These are phyloP conservation scores for Polymixis flavicincta DNA, from an alignment of 2,888 invertebrate genomes.

Conservation along the genomic window DNA sequence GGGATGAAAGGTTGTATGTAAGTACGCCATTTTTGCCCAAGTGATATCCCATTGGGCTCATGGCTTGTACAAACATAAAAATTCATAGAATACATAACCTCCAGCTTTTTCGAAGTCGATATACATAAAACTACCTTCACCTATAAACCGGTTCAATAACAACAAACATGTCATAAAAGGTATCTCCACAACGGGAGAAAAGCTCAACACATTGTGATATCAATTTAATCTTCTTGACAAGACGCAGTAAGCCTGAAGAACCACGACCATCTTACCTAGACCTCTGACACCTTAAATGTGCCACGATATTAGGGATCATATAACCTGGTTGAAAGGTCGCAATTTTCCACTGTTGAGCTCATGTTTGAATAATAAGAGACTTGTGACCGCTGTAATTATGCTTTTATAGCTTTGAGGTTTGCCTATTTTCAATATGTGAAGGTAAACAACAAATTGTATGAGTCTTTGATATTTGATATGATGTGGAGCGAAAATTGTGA, in stretches of 20 bases:
- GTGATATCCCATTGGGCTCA: no score
- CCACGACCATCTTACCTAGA: background rate
- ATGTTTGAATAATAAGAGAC: conserved; percentile 44
- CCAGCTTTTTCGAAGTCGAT: background rate
- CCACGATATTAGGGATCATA: conserved; percentile 6
- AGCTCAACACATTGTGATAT: conserved; percentile 36
- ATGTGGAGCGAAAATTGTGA: background rate
- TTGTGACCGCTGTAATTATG: conserved; percentile 42
- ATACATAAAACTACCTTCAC: no score
- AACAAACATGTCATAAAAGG: conserved; percentile 5
- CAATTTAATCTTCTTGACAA: conserved; percentile 49
- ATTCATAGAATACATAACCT: no score
- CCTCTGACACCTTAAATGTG: background rate
- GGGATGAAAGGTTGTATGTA: no score
- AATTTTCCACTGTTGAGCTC: conserved; percentile 41
- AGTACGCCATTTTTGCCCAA: no score
- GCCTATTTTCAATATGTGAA: conserved; percentile 21
- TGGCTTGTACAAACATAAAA: no score
- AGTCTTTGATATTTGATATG: background rate
- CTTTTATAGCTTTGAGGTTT: conserved; percentile 22
- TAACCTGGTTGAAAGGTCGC: conserved; percentile 5
- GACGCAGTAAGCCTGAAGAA: conserved; percentile 11
- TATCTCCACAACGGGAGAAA: conserved; percentile 7
- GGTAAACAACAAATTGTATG: background rate
- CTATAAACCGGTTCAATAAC: background rate